Conservation (phyloP, 2,113 vertebrate species). For the Lepus timidus region DNA sequence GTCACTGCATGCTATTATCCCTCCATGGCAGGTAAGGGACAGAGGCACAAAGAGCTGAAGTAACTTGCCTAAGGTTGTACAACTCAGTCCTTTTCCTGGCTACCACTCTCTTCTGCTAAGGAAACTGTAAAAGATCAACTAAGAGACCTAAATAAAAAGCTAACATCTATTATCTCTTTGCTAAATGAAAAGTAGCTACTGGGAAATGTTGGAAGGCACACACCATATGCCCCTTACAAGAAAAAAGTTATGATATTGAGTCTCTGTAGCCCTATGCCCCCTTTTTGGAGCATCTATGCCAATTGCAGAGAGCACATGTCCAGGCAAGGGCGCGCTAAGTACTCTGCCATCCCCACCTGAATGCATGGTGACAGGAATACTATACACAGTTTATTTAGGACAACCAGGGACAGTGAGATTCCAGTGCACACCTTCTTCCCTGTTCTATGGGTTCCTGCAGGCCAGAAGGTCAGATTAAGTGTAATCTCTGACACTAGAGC, state of each 20-base stretch:
- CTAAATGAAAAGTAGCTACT: not conserved
- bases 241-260: not conserved
- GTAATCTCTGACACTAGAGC: not conserved
- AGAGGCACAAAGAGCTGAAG: not conserved
- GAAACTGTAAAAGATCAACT: not conserved
- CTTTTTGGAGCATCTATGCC: not conserved
- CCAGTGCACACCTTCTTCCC: not conserved
- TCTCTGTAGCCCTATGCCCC: not conserved
- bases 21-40: not conserved
- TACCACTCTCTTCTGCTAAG: not conserved
- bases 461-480: not conserved
- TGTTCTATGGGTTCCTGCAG: not conserved
- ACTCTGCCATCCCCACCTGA: not conserved
- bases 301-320: not conserved
- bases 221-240: not conserved
- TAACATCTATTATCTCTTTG: conserved; percentile 33
- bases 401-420: not conserved
- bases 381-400: not conserved
- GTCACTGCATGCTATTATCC: not conserved
- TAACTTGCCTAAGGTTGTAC: not conserved
- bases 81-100: not conserved
- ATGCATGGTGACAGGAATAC: not conserved
- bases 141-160: not conserved
- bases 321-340: not conserved
- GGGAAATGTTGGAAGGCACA: not conserved